Percentiles rank a stretch among this genome's conserved stretches.
Conservation (phyloP, 1,140 invertebrate species). For the Vanessa atalanta region DNA sequence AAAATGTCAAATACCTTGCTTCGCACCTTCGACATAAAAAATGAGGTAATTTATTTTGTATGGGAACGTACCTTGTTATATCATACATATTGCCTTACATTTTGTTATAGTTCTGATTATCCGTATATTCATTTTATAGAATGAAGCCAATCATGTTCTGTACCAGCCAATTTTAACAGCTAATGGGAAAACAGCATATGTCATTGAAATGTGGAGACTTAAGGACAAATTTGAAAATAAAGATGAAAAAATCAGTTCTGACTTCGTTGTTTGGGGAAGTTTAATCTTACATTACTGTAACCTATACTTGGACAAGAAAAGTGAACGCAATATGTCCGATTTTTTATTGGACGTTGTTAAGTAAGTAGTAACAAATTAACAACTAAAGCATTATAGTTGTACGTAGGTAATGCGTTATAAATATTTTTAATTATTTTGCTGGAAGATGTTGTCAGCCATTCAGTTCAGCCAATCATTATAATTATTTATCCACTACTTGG, state of each 20-base stretch:
- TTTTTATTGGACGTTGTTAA: slow-evolving; percentile 64
- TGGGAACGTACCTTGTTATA: neutral
- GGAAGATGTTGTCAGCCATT: no score
- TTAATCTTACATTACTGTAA: slow-evolving; percentile 54
- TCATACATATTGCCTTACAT: neutral
- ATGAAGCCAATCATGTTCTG: slow-evolving; percentile 50
- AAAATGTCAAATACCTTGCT: slow-evolving; percentile 39
- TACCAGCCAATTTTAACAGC: slow-evolving; percentile 52
- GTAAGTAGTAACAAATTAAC: slow-evolving; percentile 35
- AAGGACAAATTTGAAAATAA: slow-evolving; percentile 41
- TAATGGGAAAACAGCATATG: slow-evolving; percentile 50
- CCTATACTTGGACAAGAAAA: slow-evolving; percentile 52
- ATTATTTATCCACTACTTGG: no score
- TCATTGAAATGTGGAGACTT: slow-evolving; percentile 61
- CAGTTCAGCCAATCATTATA: no score
- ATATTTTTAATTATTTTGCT: no score
- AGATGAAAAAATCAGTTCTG: slow-evolving; percentile 52
- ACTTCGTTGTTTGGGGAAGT: slow-evolving; percentile 55
- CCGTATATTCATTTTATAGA: slow-evolving; percentile 41
- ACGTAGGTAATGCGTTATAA: no score
- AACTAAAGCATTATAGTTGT: no score
- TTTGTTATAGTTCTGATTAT: slow-evolving; percentile 10
- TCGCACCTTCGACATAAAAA: slow-evolving; percentile 35
- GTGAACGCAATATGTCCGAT: slow-evolving; percentile 57
- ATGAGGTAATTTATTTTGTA: slow-evolving; percentile 38